These are phyloP conservation scores for Sepiola atlantica DNA, from an alignment of 2,888 invertebrate species.

Conservation along the genomic window DNA sequence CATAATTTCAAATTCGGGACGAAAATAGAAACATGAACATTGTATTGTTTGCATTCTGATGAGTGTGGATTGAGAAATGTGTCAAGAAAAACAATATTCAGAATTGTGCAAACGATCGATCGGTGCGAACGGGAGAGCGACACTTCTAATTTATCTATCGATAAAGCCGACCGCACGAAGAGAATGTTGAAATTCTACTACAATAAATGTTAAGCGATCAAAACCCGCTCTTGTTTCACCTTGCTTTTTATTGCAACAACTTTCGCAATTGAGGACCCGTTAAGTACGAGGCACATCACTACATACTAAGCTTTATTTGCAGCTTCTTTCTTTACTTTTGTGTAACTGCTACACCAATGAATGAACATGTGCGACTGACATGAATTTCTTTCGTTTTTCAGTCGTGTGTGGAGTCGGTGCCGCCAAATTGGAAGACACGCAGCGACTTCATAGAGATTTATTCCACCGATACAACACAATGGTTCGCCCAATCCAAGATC, in stretches of 20 bases:
- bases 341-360: not conserved
- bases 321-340: not conserved
- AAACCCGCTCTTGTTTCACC: too few relatives aligned
- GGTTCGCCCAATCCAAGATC: conserved; percentile 41
- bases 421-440: conserved; percentile 41
- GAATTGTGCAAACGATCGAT: too few relatives aligned
- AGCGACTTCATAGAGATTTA: conserved; percentile 35
- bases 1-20: too few relatives aligned
- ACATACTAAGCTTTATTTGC: not conserved
- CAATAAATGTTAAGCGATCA: too few relatives aligned
- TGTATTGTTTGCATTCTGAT: too few relatives aligned
- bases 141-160: not conserved
- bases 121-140: too few relatives aligned
- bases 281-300: not conserved
- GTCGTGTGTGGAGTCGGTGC: conserved; percentile 11
- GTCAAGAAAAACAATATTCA: too few relatives aligned
- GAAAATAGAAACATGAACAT: too few relatives aligned
- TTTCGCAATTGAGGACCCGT: not conserved
- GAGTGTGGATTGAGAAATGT: too few relatives aligned
- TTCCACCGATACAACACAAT: conserved; percentile 46
- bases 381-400: not conserved
- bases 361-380: not conserved
- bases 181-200: not conserved
- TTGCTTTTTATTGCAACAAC: not conserved
- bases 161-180: not conserved